These are phyloP conservation scores for Sylvilagus floridanus DNA, from an alignment of 2,797 vertebrate species.

Conservation along the genomic window DNA sequence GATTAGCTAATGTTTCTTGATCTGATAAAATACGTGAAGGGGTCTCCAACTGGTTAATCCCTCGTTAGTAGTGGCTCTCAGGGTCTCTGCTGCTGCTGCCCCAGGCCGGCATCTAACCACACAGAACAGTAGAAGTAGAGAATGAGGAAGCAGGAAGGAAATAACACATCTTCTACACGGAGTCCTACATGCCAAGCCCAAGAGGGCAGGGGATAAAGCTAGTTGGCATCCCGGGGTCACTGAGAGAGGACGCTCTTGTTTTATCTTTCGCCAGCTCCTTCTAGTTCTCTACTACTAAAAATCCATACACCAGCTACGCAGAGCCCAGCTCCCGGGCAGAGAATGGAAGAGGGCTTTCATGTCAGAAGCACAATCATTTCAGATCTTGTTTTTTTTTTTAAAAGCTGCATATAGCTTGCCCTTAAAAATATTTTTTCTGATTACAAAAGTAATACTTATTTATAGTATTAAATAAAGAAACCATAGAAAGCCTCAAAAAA, in stretches of 20 bases:
- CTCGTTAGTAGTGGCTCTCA: neutral
- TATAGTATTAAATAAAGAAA: slow-evolving; percentile 35
- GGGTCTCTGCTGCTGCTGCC: neutral
- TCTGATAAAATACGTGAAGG: neutral
- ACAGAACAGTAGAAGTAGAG: neutral
- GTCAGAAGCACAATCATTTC: slow-evolving; percentile 23
- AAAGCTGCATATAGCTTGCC: neutral
- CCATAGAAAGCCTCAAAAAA: slow-evolving; percentile 34
- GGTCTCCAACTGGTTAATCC: neutral
- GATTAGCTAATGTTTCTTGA: neutral
- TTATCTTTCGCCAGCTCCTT: slow-evolving; percentile 39
- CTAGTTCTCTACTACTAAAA: slow-evolving; percentile 47
- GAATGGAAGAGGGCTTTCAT: neutral
- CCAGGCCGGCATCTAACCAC: neutral
- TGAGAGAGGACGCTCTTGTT: neutral
- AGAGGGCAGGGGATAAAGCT: slow-evolving; percentile 28
- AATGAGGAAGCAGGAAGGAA: slow-evolving; percentile 60
- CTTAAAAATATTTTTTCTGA: slow-evolving; percentile 32
- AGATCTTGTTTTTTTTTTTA: slow-evolving; percentile 22
- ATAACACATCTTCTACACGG: neutral
- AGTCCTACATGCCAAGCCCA: slow-evolving; percentile 1
- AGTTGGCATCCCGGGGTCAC: neutral
- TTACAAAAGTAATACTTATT: slow-evolving; percentile 39
- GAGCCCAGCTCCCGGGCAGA: neutral
- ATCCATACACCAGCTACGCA: slow-evolving; percentile 19